These are phyloP conservation scores for Leucoptera coffeella DNA, from an alignment of 2,888 invertebrate species.

Conservation along the genomic window DNA sequence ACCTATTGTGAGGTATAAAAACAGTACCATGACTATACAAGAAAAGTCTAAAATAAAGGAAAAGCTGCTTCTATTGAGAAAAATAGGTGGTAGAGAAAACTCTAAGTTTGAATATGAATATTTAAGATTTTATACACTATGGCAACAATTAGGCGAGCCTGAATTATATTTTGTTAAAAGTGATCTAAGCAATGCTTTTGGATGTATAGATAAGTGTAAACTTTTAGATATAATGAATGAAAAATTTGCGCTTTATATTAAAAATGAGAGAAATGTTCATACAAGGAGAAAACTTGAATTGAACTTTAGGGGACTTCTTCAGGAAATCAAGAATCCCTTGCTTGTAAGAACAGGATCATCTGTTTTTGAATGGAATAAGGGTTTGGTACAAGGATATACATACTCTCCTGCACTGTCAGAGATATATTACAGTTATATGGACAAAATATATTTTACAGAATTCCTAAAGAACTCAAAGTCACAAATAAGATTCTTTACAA, in stretches of 20 bases:
- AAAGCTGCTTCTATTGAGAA: constrained; percentile 20
- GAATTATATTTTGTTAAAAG: constrained; percentile 38
- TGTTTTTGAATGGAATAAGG: constrained; percentile 37
- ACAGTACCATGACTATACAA: constrained; percentile 12
- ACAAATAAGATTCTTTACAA: constrained; percentile 21
- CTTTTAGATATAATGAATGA: constrained; percentile 24
- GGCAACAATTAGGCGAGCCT: constrained; percentile 23
- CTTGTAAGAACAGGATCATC: constrained; percentile 36
- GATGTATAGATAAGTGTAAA: constrained; percentile 26
- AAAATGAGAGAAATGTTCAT: too few species aligned
- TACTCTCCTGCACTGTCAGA: constrained; percentile 45
- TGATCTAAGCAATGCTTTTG: constrained; percentile 44
- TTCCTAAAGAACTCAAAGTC: constrained; percentile 12
- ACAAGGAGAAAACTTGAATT: constrained; percentile 14
- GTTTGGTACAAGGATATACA: constrained; percentile 41
- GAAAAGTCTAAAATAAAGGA: constrained; percentile 28
- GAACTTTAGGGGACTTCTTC: constrained; percentile 25
- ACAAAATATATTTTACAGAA: constrained; percentile 21
- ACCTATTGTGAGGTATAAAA: constrained; percentile 35
- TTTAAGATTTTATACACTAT: constrained; percentile 19
- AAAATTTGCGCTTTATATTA: constrained; percentile 17
- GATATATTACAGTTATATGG: constrained; percentile 32
- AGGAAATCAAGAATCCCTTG: constrained; percentile 27
- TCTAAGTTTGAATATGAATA: too few species aligned
- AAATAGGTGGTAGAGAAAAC: constrained; percentile 15